phyloP scores from a whole-genome alignment of 1,140 invertebrate species.

The Pseudomyrmex gracilis region DNA sequence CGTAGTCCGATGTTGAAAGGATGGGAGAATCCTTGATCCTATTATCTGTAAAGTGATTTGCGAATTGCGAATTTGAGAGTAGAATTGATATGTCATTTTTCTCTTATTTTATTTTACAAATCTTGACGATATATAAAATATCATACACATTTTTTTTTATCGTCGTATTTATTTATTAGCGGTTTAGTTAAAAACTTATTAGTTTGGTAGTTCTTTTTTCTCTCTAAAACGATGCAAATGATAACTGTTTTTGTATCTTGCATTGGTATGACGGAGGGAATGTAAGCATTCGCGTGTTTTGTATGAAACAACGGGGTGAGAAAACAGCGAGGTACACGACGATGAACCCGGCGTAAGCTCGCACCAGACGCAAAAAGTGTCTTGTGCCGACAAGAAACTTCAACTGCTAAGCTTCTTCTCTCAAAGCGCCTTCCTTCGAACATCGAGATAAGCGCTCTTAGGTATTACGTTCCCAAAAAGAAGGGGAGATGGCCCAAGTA shows the following conservation, averaged over 20 bases:
- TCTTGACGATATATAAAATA: neutral
- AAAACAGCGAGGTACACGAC: conserved; percentile 19
- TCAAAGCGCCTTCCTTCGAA: conserved; percentile 58
- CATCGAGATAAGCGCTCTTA: conserved; percentile 64
- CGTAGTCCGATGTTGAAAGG: neutral
- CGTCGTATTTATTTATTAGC: no score
- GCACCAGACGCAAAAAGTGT: conserved; percentile 57
- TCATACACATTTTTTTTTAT: neutral
- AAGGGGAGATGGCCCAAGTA: conserved; percentile 37
- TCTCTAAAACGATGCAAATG: neutral
- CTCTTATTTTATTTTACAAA: neutral
- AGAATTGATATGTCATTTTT: neutral
- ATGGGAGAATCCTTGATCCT: neutral
- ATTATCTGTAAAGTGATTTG: conserved; percentile 11
- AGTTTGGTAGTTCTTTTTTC: neutral
- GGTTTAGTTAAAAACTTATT: neutral
- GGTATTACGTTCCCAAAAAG: conserved; percentile 57
- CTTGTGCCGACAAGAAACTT: conserved; percentile 61
- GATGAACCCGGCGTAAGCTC: conserved; percentile 55
- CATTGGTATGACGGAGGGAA: conserved; percentile 15
- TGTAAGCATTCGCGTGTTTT: conserved; percentile 46
- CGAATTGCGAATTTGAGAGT: neutral
- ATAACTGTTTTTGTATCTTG: neutral
- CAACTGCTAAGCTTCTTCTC: conserved; percentile 60
- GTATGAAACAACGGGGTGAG: conserved; percentile 41